Conservation (phyloP, 2,797 vertebrate species). For the Champsocephalus esox region DNA sequence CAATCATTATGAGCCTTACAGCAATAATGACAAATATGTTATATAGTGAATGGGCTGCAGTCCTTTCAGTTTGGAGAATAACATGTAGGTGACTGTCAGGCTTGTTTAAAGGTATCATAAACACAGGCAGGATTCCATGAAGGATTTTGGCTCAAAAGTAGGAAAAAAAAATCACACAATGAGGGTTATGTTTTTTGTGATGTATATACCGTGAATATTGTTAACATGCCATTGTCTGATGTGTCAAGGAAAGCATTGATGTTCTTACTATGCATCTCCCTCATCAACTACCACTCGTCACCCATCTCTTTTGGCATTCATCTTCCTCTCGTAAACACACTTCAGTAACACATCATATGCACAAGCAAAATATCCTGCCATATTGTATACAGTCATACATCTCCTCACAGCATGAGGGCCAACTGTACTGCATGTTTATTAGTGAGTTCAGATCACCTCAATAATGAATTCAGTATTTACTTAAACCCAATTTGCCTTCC, state of each 20-base stretch:
- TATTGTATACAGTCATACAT: conserved; percentile 49
- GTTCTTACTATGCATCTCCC: conserved; percentile 19
- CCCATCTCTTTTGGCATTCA: conserved; percentile 26
- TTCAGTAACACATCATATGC: conserved; percentile 47
- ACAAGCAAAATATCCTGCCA: conserved; percentile 52
- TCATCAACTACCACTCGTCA: conserved; percentile 25
- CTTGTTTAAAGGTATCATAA: background rate
- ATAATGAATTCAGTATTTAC: conserved; percentile 66
- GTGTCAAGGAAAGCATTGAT: conserved; percentile 9
- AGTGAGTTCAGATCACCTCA: conserved; percentile 46
- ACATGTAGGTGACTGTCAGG: background rate
- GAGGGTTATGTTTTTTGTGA: conserved; percentile 1
- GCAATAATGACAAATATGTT: background rate
- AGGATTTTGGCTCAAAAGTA: background rate
- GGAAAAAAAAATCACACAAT: conserved; percentile 7
- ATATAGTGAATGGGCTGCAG: background rate
- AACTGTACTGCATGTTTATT: conserved; percentile 54
- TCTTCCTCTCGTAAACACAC: conserved; percentile 37
- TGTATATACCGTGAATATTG: conserved; percentile 14
- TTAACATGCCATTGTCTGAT: conserved; percentile 2
- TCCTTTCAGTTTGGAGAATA: background rate
- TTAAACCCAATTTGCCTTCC: conserved; percentile 42
- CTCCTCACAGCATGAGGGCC: conserved; percentile 54
- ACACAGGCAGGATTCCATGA: background rate
- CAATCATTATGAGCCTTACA: background rate